Evolutionary conservation across 92 coral and sea anemone genomes (phyloP), one percentile per base, ranked within the genome.

Genomic region (Metridium senile): DNA sequence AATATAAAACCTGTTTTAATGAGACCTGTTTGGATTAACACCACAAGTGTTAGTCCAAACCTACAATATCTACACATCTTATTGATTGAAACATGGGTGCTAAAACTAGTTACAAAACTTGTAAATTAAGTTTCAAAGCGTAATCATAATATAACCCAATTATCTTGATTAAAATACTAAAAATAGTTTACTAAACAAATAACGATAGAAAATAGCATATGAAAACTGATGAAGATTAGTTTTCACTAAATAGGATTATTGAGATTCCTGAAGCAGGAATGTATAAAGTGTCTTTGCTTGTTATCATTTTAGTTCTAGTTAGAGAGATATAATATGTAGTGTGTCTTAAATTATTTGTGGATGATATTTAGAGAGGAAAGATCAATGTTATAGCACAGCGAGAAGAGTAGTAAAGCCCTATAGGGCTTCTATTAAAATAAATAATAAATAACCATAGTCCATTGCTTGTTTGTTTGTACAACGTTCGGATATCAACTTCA

Each of bases 361-460:
- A 34, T 70, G 45, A 46, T 52, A 51, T 46, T 70, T 9, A 57
- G 78, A 29, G 23, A 31, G 39, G 58, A 39, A 30, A 57, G 78
- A 73, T 73, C 78, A 73, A 23, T 58, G 57, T 75, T 71, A 33
- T 68, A 75, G 61, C 80, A 62, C 80, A 62, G 80, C 52, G 7
- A 75, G 80, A 62, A 20, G n/a, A 56, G 17, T 58, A 62, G 64
- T 27, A 33, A 51, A 72, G 8, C 82, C 27, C 65, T 77, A 67
- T 74, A 74, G 68, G 58, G 68, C 76, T 58, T 73, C 18, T 65
- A 46, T 77, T 65, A 77, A 70, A 74, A 70, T 70, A 79, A 79
- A 79, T 79, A 67, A 79, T 79, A 79, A 68, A 79, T 62, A 54
- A 26, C 32, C 68, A 70, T 47, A 70, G 67, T 79, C 69, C 70